Percentiles rank a stretch among this genome's conserved stretches.
These are phyloP conservation scores for Alloplasta piceator DNA, from an alignment of 2,888 invertebrate species.

Conservation along the genomic window DNA sequence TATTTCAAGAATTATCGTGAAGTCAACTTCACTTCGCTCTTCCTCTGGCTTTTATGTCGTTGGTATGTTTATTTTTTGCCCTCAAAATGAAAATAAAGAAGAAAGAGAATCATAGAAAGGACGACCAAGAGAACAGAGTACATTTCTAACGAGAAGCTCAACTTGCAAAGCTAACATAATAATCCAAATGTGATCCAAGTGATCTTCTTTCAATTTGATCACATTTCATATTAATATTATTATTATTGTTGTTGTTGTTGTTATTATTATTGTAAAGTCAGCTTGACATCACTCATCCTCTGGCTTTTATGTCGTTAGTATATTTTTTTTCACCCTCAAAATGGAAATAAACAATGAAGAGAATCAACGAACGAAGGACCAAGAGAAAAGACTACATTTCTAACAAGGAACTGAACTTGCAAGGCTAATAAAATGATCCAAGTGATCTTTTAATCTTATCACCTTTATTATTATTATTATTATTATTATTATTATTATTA, in stretches of 20 bases:
- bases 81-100: constrained; percentile 12
- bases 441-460: constrained; percentile 8
- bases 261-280: too few species aligned
- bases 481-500: too few species aligned
- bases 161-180: constrained; percentile 54
- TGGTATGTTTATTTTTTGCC: constrained; percentile 78
- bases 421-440: constrained; percentile 57
- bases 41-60: constrained; percentile 73
- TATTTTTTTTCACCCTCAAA: constrained; percentile 74
- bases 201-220: constrained; percentile 13
- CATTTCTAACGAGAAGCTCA: constrained; percentile 55
- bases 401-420: constrained; percentile 50
- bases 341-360: constrained; percentile 11
- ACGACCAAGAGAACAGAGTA: constrained; percentile 19
- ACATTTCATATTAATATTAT: too few species aligned
- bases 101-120: constrained; percentile 1
- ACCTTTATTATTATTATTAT: neutral
- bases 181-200: constrained; percentile 28
- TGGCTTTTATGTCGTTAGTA: constrained; percentile 77
- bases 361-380: neutral
- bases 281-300: constrained; percentile 22
- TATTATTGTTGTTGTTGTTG: too few species aligned
- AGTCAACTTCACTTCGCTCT: constrained; percentile 28
- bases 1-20: too few species aligned
- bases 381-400: constrained; percentile 45